Conservation (phyloP, 2,888 invertebrate species). For the Netelia inedita region DNA sequence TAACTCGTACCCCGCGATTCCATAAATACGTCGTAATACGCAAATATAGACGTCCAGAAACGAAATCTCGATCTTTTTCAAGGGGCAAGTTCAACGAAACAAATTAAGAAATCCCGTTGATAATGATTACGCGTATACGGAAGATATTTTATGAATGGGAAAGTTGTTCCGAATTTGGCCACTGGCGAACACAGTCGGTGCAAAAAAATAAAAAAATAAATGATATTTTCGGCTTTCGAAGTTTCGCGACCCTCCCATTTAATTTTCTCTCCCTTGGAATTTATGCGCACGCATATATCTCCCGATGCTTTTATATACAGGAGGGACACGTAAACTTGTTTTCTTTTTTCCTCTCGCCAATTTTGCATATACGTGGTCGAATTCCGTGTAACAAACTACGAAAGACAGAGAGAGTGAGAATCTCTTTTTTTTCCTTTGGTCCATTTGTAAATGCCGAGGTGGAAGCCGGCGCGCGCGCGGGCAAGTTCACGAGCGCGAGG, state of each 20-base stretch:
- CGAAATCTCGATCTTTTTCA: constrained; percentile 3
- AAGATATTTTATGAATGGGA: constrained; percentile 67
- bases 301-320: constrained; percentile 3
- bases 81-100: constrained; percentile 52
- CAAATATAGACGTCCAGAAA: neutral
- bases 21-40: neutral
- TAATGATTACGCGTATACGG: constrained; percentile 38
- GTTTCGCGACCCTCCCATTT: constrained; percentile 60
- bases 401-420: constrained; percentile 10
- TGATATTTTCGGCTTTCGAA: constrained; percentile 62
- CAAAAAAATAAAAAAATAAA: constrained; percentile 15
- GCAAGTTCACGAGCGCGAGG: constrained; percentile 81
- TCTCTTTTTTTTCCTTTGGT: constrained; percentile 50
- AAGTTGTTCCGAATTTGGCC: constrained; percentile 63
- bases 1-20: neutral
- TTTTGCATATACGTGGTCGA: constrained; percentile 4
- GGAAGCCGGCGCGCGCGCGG: constrained; percentile 47
- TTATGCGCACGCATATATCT: constrained; percentile 60
- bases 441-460: constrained; percentile 42
- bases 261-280: constrained; percentile 46
- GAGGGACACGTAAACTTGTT: neutral
- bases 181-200: constrained; percentile 30
- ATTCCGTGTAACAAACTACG: neutral
- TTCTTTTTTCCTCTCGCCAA: neutral
- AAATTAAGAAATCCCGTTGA: constrained; percentile 36